Evolutionary conservation across 2,888 invertebrate species (phyloP).

Genomic region (Apotomis capreana): DNA sequence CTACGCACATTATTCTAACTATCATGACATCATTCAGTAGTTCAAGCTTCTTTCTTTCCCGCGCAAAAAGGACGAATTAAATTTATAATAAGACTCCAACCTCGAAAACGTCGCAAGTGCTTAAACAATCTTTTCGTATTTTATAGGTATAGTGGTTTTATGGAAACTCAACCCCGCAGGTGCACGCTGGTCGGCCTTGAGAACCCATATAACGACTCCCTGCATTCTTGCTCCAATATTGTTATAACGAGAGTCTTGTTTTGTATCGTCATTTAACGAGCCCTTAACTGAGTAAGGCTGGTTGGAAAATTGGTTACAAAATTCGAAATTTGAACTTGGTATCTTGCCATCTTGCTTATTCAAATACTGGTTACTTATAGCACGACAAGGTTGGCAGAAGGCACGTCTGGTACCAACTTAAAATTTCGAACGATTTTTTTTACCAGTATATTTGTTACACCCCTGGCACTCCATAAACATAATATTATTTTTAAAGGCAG

Average conservation of each 20-base stretch:
- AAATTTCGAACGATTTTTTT: too few species aligned
- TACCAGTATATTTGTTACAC: background rate
- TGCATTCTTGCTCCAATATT: conserved; percentile 30
- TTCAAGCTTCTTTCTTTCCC: too few species aligned
- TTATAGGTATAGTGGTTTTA: conserved; percentile 19
- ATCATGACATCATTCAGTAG: too few species aligned
- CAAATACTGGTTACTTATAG: too few species aligned
- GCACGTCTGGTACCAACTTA: too few species aligned
- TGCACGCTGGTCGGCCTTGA: conserved; percentile 25
- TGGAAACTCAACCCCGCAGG: conserved; percentile 24
- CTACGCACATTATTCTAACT: too few species aligned
- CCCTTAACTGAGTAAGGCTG: background rate
- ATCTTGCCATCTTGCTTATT: too few species aligned
- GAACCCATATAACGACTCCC: conserved; percentile 24
- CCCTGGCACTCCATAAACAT: background rate
- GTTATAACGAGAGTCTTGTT: conserved; percentile 25
- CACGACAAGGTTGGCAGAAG: too few species aligned
- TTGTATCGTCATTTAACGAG: conserved; percentile 27
- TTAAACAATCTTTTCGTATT: background rate
- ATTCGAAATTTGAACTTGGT: too few species aligned
- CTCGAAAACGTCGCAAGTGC: background rate
- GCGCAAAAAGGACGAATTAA: too few species aligned
- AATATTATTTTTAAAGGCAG: background rate
- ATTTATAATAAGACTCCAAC: too few species aligned
- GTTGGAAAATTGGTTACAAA: too few species aligned